A percentile compares a stretch with the other conserved stretches of the same genome.
phyloP scores from a whole-genome alignment of 2,113 vertebrate genomes.

The Clinocottus analis region DNA sequence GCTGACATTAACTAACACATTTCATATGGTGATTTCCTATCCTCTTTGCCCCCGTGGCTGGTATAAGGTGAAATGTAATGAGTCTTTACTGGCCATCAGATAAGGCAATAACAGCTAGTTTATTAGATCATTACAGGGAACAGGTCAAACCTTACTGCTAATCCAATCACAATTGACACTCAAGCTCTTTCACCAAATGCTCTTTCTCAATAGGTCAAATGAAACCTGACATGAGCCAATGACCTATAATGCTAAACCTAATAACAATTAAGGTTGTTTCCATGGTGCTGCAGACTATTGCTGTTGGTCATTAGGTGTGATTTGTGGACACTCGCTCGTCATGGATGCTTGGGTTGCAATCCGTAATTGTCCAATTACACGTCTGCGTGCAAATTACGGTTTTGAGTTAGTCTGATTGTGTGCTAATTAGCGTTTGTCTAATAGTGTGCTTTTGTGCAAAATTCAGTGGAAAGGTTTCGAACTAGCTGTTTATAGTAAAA shows the following conservation, averaged over 20 bases:
- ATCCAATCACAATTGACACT: constrained; percentile 58
- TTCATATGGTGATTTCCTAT: neutral
- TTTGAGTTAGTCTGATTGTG: constrained; percentile 1
- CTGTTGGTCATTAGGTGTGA: neutral
- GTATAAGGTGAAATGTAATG: constrained; percentile 41
- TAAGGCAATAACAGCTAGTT: constrained; percentile 40
- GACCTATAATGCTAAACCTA: constrained; percentile 31
- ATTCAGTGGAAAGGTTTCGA: neutral
- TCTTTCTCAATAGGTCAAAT: constrained; percentile 47
- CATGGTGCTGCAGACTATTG: neutral
- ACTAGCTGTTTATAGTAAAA: neutral
- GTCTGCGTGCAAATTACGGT: constrained; percentile 6
- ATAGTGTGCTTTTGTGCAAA: neutral
- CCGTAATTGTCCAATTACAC: neutral
- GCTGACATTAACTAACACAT: neutral
- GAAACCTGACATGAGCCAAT: constrained; percentile 39
- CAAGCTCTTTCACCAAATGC: constrained; percentile 28
- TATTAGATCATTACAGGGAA: constrained; percentile 57
- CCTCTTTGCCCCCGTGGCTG: neutral
- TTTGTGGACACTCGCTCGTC: constrained; percentile 8
- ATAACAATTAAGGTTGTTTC: constrained; percentile 33
- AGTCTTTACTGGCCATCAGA: constrained; percentile 36
- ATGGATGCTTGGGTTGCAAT: neutral
- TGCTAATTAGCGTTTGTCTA: constrained; percentile 8
- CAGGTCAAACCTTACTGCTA: constrained; percentile 46